These are phyloP conservation scores for Xanthia togata DNA, from an alignment of 2,888 invertebrate genomes.

Conservation along the genomic window DNA sequence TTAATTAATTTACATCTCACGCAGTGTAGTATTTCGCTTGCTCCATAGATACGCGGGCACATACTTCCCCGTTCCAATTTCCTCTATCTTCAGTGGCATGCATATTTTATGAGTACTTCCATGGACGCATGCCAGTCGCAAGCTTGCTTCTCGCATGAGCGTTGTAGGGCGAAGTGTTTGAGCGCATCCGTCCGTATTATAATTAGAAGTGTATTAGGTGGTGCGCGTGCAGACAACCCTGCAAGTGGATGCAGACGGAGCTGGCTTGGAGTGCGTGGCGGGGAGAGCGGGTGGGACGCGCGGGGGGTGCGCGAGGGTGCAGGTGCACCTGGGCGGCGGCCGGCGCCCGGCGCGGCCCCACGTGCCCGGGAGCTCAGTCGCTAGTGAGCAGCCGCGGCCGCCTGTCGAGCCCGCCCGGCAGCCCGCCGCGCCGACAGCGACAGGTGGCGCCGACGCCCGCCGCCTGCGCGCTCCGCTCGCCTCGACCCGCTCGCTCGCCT, in stretches of 20 bases:
- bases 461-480: constrained; percentile 82
- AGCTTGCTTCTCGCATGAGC: constrained; percentile 24
- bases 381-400: constrained; percentile 76
- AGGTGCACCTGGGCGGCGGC: constrained; percentile 88
- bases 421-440: constrained; percentile 75
- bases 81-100: constrained; percentile 56
- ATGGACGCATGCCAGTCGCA: constrained; percentile 27
- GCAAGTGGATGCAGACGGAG: constrained; percentile 68
- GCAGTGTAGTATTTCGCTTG: constrained; percentile 49
- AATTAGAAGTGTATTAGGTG: constrained; percentile 53
- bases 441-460: constrained; percentile 85
- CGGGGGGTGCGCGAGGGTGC: constrained; percentile 74
- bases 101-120: constrained; percentile 63
- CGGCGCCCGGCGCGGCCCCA: constrained; percentile 81
- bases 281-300: constrained; percentile 74
- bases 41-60: constrained; percentile 48
- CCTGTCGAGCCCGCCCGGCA: constrained; percentile 69
- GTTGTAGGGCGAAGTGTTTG: constrained; percentile 16
- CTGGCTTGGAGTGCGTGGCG: constrained; percentile 50
- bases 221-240: constrained; percentile 64
- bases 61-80: constrained; percentile 57
- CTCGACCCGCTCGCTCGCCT: constrained; percentile 69
- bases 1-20: constrained; percentile 65
- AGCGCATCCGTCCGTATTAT: constrained; percentile 24
- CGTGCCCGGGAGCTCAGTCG: constrained; percentile 86